Evolutionary conservation across 2,113 vertebrate species (phyloP).

Genomic region (Anseranas semipalmata): DNA sequence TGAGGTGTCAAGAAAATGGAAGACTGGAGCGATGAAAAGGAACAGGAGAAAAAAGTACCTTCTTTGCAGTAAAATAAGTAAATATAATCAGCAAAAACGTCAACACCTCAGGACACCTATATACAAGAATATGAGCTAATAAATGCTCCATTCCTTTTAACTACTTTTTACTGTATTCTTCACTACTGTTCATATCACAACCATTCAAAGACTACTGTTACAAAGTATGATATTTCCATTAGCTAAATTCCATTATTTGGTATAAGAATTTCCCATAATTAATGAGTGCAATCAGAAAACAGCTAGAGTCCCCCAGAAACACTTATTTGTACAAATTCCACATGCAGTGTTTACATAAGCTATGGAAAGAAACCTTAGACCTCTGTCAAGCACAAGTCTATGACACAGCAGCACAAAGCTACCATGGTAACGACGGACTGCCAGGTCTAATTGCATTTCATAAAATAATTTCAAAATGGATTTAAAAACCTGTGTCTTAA

Average conservation of each 20-base stretch:
- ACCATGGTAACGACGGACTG: neutral
- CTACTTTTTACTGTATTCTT: neutral
- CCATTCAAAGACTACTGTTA: neutral
- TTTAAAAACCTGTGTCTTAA: conserved; percentile 28
- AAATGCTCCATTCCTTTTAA: neutral
- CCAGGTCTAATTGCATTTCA: conserved; percentile 12
- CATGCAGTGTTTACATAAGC: neutral
- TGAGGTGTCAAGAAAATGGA: neutral
- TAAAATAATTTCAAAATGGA: conserved; percentile 1
- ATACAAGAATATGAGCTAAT: neutral
- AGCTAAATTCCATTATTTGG: neutral
- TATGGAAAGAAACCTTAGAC: neutral
- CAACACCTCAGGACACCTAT: neutral
- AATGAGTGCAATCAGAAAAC: neutral
- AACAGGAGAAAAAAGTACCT: neutral
- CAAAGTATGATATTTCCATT: neutral
- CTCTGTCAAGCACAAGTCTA: neutral
- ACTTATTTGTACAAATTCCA: neutral
- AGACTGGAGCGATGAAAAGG: neutral
- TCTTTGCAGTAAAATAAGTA: neutral
- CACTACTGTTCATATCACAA: neutral
- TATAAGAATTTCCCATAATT: neutral
- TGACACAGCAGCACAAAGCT: neutral
- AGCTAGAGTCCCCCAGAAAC: neutral
- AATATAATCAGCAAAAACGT: neutral